Evolutionary conservation across 2,113 vertebrate genomes (phyloP).

Genomic region (Caloenas nicobarica): DNA sequence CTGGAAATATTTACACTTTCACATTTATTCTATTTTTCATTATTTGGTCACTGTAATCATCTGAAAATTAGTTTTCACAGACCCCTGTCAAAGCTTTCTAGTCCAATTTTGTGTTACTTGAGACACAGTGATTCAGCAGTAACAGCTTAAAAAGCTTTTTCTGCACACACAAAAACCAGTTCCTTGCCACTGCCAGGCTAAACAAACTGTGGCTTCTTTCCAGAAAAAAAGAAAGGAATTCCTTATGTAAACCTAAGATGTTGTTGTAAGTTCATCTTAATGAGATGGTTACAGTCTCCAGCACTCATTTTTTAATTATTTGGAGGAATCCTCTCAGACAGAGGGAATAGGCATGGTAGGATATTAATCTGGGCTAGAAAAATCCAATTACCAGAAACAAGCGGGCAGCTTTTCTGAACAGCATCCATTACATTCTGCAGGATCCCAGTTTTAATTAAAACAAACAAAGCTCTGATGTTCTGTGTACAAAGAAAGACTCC

Average conservation of each 20-base stretch:
- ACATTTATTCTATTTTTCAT: not conserved
- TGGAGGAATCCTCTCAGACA: constrained; percentile 37
- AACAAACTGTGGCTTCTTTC: constrained; percentile 54
- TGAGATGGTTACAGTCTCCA: constrained; percentile 34
- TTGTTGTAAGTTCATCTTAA: constrained; percentile 62
- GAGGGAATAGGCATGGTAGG: constrained; percentile 16
- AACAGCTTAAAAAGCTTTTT: not conserved
- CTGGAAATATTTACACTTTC: not conserved
- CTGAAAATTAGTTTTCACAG: not conserved
- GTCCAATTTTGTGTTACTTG: not conserved
- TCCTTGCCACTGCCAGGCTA: not conserved
- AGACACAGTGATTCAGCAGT: constrained; percentile 38
- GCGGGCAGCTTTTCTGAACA: constrained; percentile 20
- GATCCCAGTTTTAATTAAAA: constrained; percentile 63
- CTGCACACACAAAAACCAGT: not conserved
- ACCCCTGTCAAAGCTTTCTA: not conserved
- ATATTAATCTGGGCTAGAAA: constrained; percentile 70
- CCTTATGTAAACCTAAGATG: constrained; percentile 41
- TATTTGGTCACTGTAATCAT: not conserved
- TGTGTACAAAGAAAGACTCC: constrained; percentile 31
- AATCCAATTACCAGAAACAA: constrained; percentile 65
- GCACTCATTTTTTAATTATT: constrained; percentile 52
- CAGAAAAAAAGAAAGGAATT: constrained; percentile 36
- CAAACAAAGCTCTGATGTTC: constrained; percentile 61
- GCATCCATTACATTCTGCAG: constrained; percentile 36